These are phyloP conservation scores for Lagria hirta DNA, from an alignment of 2,888 invertebrate genomes.

Conservation along the genomic window DNA sequence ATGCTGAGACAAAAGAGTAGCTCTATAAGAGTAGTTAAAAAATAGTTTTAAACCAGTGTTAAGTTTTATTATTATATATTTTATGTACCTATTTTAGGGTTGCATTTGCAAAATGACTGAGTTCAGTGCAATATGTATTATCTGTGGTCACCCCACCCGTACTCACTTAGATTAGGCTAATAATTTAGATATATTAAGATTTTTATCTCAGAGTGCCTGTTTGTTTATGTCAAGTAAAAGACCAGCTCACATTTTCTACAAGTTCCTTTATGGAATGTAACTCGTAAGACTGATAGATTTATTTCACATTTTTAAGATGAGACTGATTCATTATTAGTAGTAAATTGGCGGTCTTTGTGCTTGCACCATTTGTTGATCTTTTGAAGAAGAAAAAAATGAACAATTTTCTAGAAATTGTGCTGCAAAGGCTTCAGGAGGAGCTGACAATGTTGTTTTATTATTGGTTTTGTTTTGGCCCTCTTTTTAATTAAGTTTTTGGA, in stretches of 20 bases:
- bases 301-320: constrained; percentile 39
- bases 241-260: constrained; percentile 49
- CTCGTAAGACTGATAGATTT: constrained; percentile 54
- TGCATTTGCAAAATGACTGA: constrained; percentile 49
- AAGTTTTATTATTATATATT: constrained; percentile 52
- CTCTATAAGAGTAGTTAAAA: constrained; percentile 30
- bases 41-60: constrained; percentile 54
- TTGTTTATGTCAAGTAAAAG: constrained; percentile 39
- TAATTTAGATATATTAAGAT: constrained; percentile 27
- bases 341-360: constrained; percentile 36
- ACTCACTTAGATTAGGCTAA: constrained; percentile 32
- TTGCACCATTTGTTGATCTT: constrained; percentile 38
- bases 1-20: constrained; percentile 50
- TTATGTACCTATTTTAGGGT: constrained; percentile 49
- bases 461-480: constrained; percentile 34
- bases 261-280: constrained; percentile 50
- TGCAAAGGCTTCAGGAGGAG: constrained; percentile 45
- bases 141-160: constrained; percentile 49
- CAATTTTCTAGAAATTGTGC: constrained; percentile 48
- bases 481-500: constrained; percentile 40
- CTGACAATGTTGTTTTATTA: constrained; percentile 18
- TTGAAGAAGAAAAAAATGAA: constrained; percentile 49
- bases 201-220: constrained; percentile 48
- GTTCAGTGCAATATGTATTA: constrained; percentile 56
- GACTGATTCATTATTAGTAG: constrained; percentile 23